A percentile compares a stretch with the other conserved stretches of the same genome.
Evolutionary conservation across 2,797 vertebrate species (phyloP).

Genomic region (Agapornis canus): DNA sequence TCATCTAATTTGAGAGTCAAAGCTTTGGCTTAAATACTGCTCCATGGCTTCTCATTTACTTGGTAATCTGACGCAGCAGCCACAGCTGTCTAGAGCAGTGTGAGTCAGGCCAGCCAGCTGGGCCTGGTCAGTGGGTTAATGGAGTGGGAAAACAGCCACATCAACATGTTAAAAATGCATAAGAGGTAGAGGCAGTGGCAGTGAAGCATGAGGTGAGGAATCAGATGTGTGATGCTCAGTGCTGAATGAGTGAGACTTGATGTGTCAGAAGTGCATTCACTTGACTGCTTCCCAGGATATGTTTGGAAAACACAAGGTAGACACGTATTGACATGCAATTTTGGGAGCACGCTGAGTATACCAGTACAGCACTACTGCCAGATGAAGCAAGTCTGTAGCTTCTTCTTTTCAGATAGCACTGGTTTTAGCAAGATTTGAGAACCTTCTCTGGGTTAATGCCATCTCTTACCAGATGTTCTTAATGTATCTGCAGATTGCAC

Average conservation of each 20-base stretch:
- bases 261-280: background rate
- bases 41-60: background rate
- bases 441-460: background rate
- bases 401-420: background rate
- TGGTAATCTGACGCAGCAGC: background rate
- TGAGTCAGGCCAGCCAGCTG: background rate
- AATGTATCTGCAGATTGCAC: background rate
- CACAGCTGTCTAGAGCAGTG: background rate
- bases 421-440: background rate
- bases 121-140: background rate
- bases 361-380: background rate
- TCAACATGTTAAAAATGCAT: fast-evolving
- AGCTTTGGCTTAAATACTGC: background rate
- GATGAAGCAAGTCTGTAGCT: background rate
- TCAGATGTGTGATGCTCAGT: fast-evolving
- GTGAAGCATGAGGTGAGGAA: background rate
- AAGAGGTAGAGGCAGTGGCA: background rate
- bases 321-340: fast-evolving
- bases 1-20: background rate
- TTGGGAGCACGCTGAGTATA: background rate
- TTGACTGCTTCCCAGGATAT: fast-evolving
- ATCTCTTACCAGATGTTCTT: background rate
- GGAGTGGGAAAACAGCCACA: background rate
- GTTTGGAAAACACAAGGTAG: background rate
- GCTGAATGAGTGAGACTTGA: background rate